Evolutionary conservation across 2,888 invertebrate genomes (phyloP).

Genomic region (Holacanthella duospinosa): DNA sequence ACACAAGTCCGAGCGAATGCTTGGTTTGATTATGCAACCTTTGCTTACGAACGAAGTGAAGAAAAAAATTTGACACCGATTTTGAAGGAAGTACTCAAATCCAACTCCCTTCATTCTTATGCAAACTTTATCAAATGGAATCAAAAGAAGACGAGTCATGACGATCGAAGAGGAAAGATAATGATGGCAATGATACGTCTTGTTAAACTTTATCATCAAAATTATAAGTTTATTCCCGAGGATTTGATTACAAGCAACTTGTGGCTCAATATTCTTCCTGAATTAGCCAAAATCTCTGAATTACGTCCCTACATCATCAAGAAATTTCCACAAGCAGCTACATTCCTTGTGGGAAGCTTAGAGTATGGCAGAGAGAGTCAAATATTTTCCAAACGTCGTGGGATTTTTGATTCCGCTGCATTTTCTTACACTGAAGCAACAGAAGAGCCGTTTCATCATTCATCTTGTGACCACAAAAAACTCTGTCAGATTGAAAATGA

Average conservation of each 20-base stretch:
- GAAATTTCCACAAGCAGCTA: constrained; percentile 26
- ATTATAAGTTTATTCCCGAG: constrained; percentile 18
- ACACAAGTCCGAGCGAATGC: not conserved
- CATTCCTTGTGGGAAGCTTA: constrained; percentile 23
- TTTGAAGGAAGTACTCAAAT: not conserved
- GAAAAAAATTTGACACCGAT: not conserved
- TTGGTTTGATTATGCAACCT: constrained; percentile 21
- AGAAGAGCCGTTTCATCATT: constrained; percentile 9
- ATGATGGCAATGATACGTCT: constrained; percentile 20
- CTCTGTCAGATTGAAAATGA: not conserved
- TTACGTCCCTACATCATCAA: constrained; percentile 19
- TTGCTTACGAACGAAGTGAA: constrained; percentile 7
- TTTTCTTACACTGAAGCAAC: constrained; percentile 12
- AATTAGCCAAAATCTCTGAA: constrained; percentile 23
- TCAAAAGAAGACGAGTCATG: not conserved
- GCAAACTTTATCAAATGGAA: constrained; percentile 18
- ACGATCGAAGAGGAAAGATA: not conserved
- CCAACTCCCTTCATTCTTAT: constrained; percentile 24
- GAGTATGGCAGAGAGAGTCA: constrained; percentile 5
- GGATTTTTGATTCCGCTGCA: constrained; percentile 13
- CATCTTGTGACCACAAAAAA: too few relatives aligned
- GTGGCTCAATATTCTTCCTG: constrained; percentile 30
- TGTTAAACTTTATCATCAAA: constrained; percentile 19
- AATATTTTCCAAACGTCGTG: constrained; percentile 1
- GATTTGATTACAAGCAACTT: constrained; percentile 17